These are phyloP conservation scores for Accipiter virgatus DNA, from an alignment of 2,113 vertebrate species.

Conservation along the genomic window DNA sequence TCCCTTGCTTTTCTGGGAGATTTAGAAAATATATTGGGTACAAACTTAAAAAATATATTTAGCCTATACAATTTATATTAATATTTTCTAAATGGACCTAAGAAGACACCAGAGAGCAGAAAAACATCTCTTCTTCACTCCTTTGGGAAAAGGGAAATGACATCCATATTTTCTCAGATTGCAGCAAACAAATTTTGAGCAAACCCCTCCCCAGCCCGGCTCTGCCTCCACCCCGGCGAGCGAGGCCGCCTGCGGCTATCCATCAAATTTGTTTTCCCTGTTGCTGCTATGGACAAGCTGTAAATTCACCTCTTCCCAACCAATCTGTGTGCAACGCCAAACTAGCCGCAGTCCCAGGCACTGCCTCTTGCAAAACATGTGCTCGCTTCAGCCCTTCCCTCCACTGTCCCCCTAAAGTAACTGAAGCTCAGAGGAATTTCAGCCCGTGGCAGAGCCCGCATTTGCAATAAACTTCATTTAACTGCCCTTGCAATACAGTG, in stretches of 20 bases:
- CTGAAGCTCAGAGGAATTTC: not conserved
- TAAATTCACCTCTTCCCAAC: conserved; percentile 29
- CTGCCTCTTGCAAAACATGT: not conserved
- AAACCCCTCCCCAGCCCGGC: not conserved
- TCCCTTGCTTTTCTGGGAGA: not conserved
- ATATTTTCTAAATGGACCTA: not conserved
- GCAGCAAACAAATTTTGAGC: not conserved
- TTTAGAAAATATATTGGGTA: not conserved
- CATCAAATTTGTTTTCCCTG: not conserved
- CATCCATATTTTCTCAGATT: not conserved
- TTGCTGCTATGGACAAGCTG: not conserved
- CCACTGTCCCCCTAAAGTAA: not conserved
- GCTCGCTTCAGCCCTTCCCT: not conserved
- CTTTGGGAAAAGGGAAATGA: not conserved
- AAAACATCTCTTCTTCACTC: not conserved
- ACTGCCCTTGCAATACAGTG: not conserved
- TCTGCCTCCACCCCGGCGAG: not conserved
- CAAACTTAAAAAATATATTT: not conserved
- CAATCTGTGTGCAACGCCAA: not conserved
- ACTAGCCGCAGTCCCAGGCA: not conserved
- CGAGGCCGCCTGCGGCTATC: not conserved
- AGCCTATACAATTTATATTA: not conserved
- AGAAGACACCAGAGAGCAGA: not conserved
- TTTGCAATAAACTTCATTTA: not conserved
- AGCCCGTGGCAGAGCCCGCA: accelerated